Conservation (phyloP, 1,140 invertebrate genomes). For the Plutomurus gul region DNA sequence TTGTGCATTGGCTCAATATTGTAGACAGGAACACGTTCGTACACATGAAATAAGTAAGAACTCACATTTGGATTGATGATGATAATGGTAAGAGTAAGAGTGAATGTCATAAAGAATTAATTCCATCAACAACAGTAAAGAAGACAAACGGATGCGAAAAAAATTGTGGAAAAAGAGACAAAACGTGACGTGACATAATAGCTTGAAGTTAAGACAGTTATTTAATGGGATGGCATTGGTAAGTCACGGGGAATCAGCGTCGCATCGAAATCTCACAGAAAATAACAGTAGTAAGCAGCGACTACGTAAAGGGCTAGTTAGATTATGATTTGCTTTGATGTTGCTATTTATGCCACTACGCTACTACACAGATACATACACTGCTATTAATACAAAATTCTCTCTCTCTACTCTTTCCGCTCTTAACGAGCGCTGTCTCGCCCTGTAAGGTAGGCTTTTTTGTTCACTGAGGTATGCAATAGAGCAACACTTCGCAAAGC, state of each 20-base stretch:
- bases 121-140: no score
- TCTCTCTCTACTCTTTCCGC: no score
- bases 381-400: no score
- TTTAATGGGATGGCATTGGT: background rate
- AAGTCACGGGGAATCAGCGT: slow-evolving; percentile 4
- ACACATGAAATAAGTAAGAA: no score
- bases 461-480: background rate
- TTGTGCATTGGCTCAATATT: no score
- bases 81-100: no score
- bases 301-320: background rate
- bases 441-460: no score
- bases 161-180: background rate
- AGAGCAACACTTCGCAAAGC: background rate
- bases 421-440: no score
- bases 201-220: slow-evolving; percentile 21
- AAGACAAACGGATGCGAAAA: background rate
- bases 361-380: no score
- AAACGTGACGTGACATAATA: slow-evolving; percentile 13
- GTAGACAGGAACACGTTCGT: no score
- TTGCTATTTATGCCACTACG: background rate
- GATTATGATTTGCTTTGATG: slow-evolving; percentile 9
- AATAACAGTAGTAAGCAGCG: slow-evolving; percentile 19
- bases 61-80: no score
- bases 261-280: slow-evolving; percentile 1
- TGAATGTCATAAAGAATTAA: no score